Evolutionary conservation across 2,888 invertebrate species (phyloP), one percentile per base, ranked within the genome.

Genomic region (Spicauda simplicius): DNA sequence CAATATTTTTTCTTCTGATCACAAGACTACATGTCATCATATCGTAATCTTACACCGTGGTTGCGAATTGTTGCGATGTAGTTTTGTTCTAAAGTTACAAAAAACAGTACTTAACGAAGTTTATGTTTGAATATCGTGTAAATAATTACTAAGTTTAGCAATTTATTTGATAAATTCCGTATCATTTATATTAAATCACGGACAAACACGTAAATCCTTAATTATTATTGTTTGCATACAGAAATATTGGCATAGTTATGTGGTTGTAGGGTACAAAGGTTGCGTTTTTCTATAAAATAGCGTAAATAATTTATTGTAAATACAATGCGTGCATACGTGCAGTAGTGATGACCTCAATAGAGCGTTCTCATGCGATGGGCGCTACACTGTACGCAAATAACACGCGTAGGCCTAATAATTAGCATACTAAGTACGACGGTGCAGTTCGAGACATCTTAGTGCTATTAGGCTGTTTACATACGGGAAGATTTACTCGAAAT

Each of bases 331-430:
- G 65, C 58, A 59, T 57, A 25, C 25, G 25, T 25, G 50, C 53
- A 18, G 12, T 33, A 58, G 60, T 63, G 53, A 66, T 66, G 60
- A 66, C 66, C 66, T 60, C 60, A 66, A 66, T 66, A 60, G 52
- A 54, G 65, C 45, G 59, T 65, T 55, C 59, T 60, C 65, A 60
- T 65, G 59, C 59, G 59, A 65, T 59, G 59, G 58, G 65, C 33
- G 59, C 64, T 59, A 37, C 41, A 64, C 16, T 56, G 37, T 65
- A 59, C 59, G 45, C 65, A 65, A 65, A 65, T 55, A 65, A 60
- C 65, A 45, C 59, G 59, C 65, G 65, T 65, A 60, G 65, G 55
- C 50, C 60, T 56, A 61, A 61, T 66, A 66, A 66, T 60, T 66
- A 61, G 60, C 60, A 66, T 61, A 55, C 55, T 66, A 66, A 61